phyloP scores from a whole-genome alignment of 2,888 invertebrate species.

The Leptopilina syphax region DNA sequence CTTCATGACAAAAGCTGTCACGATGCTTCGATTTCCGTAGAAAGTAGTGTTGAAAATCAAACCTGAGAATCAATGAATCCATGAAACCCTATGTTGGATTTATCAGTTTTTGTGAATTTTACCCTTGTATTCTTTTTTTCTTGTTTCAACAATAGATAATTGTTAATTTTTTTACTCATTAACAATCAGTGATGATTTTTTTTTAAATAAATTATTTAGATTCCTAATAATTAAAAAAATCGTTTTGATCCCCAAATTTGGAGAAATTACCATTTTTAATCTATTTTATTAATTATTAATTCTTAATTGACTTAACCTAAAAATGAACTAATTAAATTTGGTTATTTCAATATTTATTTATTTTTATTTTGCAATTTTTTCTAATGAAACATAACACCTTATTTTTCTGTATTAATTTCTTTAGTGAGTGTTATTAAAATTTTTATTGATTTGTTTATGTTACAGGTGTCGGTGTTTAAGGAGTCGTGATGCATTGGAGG shows the following conservation, averaged over 20 bases:
- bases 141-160: too few species aligned
- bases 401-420: neutral
- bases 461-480: conserved; percentile 70
- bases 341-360: too few species aligned
- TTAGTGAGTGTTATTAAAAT: neutral
- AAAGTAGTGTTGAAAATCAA: conserved; percentile 28
- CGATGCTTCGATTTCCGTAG: conserved; percentile 29
- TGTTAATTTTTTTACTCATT: too few species aligned
- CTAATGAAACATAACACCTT: too few species aligned
- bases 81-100: neutral
- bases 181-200: too few species aligned
- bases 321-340: neutral
- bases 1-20: conserved; percentile 38
- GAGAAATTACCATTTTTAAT: neutral
- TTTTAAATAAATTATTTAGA: too few species aligned
- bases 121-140: too few species aligned
- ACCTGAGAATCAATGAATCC: conserved; percentile 1
- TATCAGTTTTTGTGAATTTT: neutral
- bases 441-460: conserved; percentile 50
- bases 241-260: too few species aligned
- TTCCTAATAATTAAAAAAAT: too few species aligned
- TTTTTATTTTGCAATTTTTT: too few species aligned
- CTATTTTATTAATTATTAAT: neutral
- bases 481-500: conserved; percentile 75
- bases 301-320: neutral